Percentiles rank a stretch among this genome's conserved stretches.
phyloP scores from a whole-genome alignment of 2,888 invertebrate genomes.

The Tineola bisselliella region DNA sequence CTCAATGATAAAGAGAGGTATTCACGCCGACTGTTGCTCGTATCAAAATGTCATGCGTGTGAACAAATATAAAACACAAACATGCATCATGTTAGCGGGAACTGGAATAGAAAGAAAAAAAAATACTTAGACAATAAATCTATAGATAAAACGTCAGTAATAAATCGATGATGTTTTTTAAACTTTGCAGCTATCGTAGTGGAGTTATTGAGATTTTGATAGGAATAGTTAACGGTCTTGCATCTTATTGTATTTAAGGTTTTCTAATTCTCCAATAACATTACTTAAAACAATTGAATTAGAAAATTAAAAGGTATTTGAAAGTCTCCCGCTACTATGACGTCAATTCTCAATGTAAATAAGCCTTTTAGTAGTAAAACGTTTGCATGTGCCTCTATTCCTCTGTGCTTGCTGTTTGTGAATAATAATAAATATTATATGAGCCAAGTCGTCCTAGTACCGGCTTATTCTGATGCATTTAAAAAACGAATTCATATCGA shows the following conservation, averaged over 20 bases:
- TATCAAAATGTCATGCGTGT: neutral
- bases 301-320: too few relatives aligned
- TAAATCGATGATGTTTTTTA: too few relatives aligned
- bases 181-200: too few relatives aligned
- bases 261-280: too few relatives aligned
- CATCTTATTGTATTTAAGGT: too few relatives aligned
- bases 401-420: neutral
- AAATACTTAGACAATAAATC: too few relatives aligned
- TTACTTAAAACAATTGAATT: too few relatives aligned
- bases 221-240: too few relatives aligned
- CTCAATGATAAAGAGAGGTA: neutral
- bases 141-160: too few relatives aligned
- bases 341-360: neutral
- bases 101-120: neutral
- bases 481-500: neutral
- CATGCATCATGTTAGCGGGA: neutral
- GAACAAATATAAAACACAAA: neutral
- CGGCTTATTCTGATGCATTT: neutral
- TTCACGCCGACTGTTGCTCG: neutral
- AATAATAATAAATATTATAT: slow-evolving; percentile 3
- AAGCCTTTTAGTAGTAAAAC: slow-evolving; percentile 8
- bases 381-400: slow-evolving; percentile 5
- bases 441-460: neutral
- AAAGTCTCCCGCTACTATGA: neutral
- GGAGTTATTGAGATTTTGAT: too few relatives aligned